A percentile compares a stretch with the other conserved stretches of the same genome.
These are phyloP conservation scores for Pempheris klunzingeri DNA, from an alignment of 2,797 vertebrate genomes.

Conservation along the genomic window DNA sequence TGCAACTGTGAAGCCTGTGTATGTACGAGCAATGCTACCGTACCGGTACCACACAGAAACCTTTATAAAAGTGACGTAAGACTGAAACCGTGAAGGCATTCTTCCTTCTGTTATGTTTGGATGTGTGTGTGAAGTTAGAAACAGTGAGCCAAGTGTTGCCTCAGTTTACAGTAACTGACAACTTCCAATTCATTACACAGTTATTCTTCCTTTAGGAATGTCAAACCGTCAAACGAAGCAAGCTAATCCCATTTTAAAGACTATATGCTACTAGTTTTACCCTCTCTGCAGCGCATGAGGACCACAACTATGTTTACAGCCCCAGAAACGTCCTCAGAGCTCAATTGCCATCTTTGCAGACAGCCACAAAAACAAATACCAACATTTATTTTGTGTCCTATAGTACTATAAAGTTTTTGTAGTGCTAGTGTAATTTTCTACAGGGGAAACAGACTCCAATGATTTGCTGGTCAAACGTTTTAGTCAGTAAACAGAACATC, in stretches of 20 bases:
- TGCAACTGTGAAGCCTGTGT: slow-evolving; percentile 5
- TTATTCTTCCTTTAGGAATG: neutral
- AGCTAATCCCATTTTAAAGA: neutral
- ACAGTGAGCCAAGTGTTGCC: slow-evolving; percentile 1
- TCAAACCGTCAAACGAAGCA: neutral
- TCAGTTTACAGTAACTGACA: neutral
- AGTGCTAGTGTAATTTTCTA: neutral
- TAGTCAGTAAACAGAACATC: neutral
- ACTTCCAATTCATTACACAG: slow-evolving; percentile 14
- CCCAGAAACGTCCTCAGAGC: neutral
- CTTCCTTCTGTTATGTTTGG: slow-evolving; percentile 24
- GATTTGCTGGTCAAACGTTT: neutral
- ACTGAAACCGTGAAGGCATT: slow-evolving; percentile 53
- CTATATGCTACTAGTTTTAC: neutral
- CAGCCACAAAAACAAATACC: neutral
- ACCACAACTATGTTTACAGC: too few relatives aligned
- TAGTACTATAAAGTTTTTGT: too few relatives aligned
- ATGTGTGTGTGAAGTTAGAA: slow-evolving; percentile 1
- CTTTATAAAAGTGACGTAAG: slow-evolving; percentile 49
- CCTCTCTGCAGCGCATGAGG: neutral
- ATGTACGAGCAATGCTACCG: slow-evolving; percentile 9
- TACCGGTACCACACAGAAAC: slow-evolving; percentile 40
- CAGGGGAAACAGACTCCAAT: neutral
- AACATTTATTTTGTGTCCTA: neutral
- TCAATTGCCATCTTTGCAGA: neutral